Percentiles rank a stretch among this genome's conserved stretches.
These are phyloP conservation scores for Fukomys damarensis DNA, from an alignment of 2,113 vertebrate genomes.

Conservation along the genomic window DNA sequence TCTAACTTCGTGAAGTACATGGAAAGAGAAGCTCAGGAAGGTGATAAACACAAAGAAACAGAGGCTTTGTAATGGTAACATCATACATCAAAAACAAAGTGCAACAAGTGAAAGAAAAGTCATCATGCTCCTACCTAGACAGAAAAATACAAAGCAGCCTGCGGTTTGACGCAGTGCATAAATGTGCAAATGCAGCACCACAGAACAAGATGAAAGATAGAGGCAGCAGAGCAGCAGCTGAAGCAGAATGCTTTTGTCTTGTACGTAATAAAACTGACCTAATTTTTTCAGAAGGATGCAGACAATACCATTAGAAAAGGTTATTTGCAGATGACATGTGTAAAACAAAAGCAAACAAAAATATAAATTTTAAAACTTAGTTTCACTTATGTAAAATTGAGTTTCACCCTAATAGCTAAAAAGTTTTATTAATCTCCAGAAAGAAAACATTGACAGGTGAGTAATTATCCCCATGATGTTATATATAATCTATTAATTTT, in stretches of 20 bases:
- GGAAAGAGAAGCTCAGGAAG: not conserved
- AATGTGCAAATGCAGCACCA: not conserved
- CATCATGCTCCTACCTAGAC: not conserved
- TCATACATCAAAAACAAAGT: constrained; percentile 16
- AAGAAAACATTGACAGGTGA: not conserved
- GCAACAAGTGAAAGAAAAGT: not conserved
- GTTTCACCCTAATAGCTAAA: not conserved
- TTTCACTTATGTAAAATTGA: not conserved
- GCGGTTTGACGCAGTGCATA: not conserved
- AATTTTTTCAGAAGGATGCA: not conserved
- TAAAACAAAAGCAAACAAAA: not conserved
- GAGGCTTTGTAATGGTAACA: not conserved
- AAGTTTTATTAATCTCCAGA: not conserved
- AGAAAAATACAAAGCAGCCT: not conserved
- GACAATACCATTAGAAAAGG: not conserved
- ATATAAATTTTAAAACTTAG: not conserved
- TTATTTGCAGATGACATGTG: not conserved
- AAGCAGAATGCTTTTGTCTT: not conserved
- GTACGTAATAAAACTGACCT: not conserved
- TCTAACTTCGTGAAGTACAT: not conserved
- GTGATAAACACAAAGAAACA: not conserved
- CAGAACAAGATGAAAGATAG: not conserved
- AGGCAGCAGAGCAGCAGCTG: not conserved
- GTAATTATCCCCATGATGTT: not conserved
- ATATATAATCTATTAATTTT: not conserved